Percentiles rank a stretch among this genome's conserved stretches.
Evolutionary conservation across 2,888 invertebrate genomes (phyloP).

Genomic region (Trachelus stipa): DNA sequence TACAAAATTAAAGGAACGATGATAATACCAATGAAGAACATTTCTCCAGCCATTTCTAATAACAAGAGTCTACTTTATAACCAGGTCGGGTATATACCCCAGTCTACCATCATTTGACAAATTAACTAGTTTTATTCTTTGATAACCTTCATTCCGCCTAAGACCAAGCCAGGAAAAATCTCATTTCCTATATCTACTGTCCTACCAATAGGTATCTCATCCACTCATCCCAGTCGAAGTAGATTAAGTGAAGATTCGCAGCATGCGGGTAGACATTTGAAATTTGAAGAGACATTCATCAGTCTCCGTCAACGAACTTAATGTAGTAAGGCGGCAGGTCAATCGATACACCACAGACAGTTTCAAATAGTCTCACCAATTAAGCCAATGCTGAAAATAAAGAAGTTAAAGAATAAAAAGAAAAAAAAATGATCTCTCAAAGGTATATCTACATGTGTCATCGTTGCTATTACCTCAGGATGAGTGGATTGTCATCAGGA

Average conservation of each 20-base stretch:
- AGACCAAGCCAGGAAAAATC: not conserved
- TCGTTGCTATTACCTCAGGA: not conserved
- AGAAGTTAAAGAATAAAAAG: not conserved
- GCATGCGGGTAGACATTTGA: not conserved
- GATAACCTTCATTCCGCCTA: not conserved
- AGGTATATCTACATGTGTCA: not conserved
- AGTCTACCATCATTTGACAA: not conserved
- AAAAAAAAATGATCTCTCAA: not conserved
- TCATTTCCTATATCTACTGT: not conserved
- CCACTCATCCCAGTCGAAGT: not conserved
- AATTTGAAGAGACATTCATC: not conserved
- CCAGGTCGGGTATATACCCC: not conserved
- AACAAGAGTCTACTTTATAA: not conserved
- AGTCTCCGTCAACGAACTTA: not conserved
- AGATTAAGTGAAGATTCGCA: not conserved
- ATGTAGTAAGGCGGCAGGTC: not conserved
- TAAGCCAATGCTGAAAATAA: not conserved
- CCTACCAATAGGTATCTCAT: not conserved
- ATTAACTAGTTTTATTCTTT: not conserved
- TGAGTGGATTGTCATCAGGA: not conserved
- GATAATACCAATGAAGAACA: not conserved
- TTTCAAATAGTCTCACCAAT: not conserved
- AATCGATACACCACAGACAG: not conserved
- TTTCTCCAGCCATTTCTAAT: not conserved
- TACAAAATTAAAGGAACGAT: not conserved